A percentile compares a stretch with the other conserved stretches of the same genome.
phyloP scores from a whole-genome alignment of 2,797 vertebrate genomes.

The Rhynchotus rufescens region DNA sequence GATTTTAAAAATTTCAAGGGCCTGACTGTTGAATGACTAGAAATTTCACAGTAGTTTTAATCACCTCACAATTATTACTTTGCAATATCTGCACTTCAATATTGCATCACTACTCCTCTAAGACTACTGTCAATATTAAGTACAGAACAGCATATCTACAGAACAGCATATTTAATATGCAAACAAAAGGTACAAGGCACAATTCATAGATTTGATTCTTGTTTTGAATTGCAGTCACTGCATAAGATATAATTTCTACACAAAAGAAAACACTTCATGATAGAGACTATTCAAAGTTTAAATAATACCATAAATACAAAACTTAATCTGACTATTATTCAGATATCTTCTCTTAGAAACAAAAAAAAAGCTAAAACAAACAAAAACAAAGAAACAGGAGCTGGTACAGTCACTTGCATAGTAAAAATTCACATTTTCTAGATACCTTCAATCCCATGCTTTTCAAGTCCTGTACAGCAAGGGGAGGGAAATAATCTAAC shows the following conservation, averaged over 20 bases:
- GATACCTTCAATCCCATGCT: slow-evolving; percentile 94
- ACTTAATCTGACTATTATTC: too few species aligned
- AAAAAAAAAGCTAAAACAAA: neutral
- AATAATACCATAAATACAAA: neutral
- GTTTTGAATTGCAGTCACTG: neutral
- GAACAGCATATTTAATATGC: neutral
- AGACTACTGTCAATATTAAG: neutral
- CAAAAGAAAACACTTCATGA: neutral
- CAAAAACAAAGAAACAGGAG: neutral
- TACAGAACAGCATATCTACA: neutral
- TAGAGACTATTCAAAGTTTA: neutral
- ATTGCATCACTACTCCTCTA: neutral
- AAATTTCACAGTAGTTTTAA: neutral
- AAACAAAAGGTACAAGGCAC: neutral
- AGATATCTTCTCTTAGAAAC: neutral
- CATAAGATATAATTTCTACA: accelerated
- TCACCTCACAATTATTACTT: neutral
- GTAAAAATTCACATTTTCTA: neutral
- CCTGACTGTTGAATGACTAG: neutral
- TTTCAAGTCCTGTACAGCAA: slow-evolving; percentile 92
- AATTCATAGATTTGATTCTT: neutral
- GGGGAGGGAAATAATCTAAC: slow-evolving; percentile 95
- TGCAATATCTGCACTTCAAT: neutral
- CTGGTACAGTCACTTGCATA: accelerated
- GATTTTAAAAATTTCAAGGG: accelerated